These are phyloP conservation scores for Andrena dorsata DNA, from an alignment of 2,888 invertebrate species.

Conservation along the genomic window DNA sequence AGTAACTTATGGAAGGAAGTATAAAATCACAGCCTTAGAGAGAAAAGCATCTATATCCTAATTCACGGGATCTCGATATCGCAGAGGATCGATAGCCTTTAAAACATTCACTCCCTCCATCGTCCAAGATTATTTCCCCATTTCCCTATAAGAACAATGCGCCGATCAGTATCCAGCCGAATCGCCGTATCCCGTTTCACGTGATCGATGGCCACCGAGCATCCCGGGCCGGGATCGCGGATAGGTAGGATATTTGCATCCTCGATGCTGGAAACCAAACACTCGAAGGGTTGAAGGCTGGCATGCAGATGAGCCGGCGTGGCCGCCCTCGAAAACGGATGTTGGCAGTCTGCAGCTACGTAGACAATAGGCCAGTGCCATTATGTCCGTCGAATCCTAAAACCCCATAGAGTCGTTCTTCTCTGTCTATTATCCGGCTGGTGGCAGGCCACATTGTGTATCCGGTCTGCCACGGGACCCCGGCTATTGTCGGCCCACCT, in stretches of 20 bases:
- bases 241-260: constrained; percentile 64
- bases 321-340: constrained; percentile 77
- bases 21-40: too few species aligned
- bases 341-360: constrained; percentile 79
- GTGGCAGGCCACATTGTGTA: constrained; percentile 79
- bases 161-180: constrained; percentile 8
- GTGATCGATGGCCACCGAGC: constrained; percentile 58
- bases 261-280: constrained; percentile 69
- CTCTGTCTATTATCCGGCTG: constrained; percentile 77
- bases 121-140: neutral
- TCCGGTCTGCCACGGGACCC: constrained; percentile 76
- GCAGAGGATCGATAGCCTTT: too few species aligned
- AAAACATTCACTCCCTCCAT: neutral
- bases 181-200: constrained; percentile 6
- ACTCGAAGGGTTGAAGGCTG: constrained; percentile 73
- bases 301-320: constrained; percentile 78
- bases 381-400: constrained; percentile 81
- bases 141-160: constrained; percentile 46
- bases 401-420: constrained; percentile 79
- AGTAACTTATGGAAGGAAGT: too few species aligned
- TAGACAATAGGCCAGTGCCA: constrained; percentile 78
- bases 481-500: constrained; percentile 78
- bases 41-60: too few species aligned
- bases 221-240: constrained; percentile 42
- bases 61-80: too few species aligned